Evolutionary conservation across 2,797 vertebrate genomes (phyloP), one percentile per base, ranked within the genome.

Genomic region (Bradypodion pumilum): DNA sequence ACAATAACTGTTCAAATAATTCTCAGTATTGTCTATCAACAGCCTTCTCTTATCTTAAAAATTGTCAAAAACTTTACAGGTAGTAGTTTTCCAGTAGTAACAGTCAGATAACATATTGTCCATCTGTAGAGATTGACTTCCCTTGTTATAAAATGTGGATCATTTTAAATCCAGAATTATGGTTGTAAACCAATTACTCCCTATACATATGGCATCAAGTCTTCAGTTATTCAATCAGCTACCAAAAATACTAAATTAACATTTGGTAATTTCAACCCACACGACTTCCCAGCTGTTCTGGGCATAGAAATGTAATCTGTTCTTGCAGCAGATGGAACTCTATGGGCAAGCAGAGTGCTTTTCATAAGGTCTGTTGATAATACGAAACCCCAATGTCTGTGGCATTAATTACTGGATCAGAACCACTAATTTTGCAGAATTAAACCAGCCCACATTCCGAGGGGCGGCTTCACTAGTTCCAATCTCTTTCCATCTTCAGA

Each of bases 291-390:
- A 82, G 59, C 23, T 65, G n/a, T 74, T 70, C 80, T 65, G 40
- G 32, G n/a, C 49, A 65, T 46, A 74, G 80, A 81, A 5, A 12
- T 13, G 9, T 73, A 12, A 46, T n/a, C 40, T 63, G 29, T 42
- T 81, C 40, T n/a, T 73, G 42, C 23, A 63, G 42, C 70, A 82
- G 80, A 82, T 74, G 59, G 70, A 82, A 65, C 15, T 74, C 44
- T 82, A 25, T 74, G 42, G 63, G 13, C n/a, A 74, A 63, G 70
- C 44, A 23, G 37, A 42, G 42, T 49, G 25, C 1, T 82, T 74
- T 63, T 37, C 44, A 2, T 15, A 56, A 12, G 27, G 75, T 82
- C 56, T n/a, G 27, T 56, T 15, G 15, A 2, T 74, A 68, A 40
- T n/a, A 37, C 4, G 7, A 65, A 3, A 40, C 7, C 40, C 46